A percentile compares a stretch with the other conserved stretches of the same genome.
Evolutionary conservation across 2,888 invertebrate species (phyloP).

Genomic region (Leptinotarsa rubiginosa): DNA sequence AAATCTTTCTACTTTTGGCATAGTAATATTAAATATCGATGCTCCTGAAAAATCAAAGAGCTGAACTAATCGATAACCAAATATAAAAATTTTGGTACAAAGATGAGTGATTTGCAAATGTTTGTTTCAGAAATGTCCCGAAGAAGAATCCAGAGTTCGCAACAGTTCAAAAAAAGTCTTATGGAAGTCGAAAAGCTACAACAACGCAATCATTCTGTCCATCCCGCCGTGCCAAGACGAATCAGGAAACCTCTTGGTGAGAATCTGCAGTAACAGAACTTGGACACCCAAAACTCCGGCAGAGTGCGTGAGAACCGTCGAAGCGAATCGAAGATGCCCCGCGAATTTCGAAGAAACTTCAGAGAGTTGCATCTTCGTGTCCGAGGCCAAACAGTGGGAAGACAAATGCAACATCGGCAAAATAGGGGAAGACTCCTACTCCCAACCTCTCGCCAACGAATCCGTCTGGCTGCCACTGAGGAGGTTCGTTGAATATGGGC

Average conservation of each 20-base stretch:
- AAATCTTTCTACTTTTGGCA: too few relatives aligned
- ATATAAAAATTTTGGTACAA: too few relatives aligned
- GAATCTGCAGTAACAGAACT: constrained; percentile 54
- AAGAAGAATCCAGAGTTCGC: constrained; percentile 31
- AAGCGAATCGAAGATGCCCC: constrained; percentile 49
- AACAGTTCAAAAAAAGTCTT: constrained; percentile 15
- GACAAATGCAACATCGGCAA: constrained; percentile 27
- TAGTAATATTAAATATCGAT: too few relatives aligned
- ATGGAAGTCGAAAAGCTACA: constrained; percentile 37
- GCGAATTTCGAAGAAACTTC: constrained; percentile 43
- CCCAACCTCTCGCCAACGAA: constrained; percentile 20
- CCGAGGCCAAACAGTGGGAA: constrained; percentile 53
- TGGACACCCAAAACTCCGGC: constrained; percentile 57
- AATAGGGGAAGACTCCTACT: constrained; percentile 1
- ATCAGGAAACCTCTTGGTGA: constrained; percentile 50
- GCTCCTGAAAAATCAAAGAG: too few relatives aligned
- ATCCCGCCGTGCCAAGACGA: constrained; percentile 59
- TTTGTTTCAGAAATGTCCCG: constrained; percentile 34
- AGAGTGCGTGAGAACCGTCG: constrained; percentile 46
- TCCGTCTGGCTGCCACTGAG: constrained; percentile 55
- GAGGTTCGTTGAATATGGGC: constrained; percentile 47
- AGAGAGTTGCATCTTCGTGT: constrained; percentile 60
- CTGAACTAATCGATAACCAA: too few relatives aligned
- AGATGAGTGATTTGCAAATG: too few relatives aligned
- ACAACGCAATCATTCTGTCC: constrained; percentile 53